Conservation (phyloP, 2,888 invertebrate species). For the Troides aeacus region DNA sequence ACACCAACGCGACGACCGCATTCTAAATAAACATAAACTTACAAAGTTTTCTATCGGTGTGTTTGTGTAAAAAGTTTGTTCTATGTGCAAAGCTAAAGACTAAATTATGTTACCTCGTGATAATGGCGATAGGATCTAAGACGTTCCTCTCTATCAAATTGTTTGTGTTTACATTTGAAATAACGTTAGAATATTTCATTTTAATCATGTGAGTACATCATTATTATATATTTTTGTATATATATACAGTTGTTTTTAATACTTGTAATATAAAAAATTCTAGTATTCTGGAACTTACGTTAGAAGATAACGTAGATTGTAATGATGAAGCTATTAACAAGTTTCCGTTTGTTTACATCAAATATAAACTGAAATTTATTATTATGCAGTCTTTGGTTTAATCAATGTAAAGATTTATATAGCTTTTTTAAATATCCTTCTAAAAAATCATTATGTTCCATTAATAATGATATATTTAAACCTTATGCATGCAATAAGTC, state of each 20-base stretch:
- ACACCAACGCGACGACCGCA: not conserved
- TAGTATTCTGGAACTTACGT: no score
- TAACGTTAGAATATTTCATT: conserved; percentile 16
- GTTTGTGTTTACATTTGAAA: conserved; percentile 3
- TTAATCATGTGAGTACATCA: conserved; percentile 15
- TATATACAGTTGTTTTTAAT: not conserved
- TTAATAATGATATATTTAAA: no score
- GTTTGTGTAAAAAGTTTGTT: not conserved
- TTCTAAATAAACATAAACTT: not conserved
- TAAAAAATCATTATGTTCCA: no score
- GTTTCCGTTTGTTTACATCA: no score
- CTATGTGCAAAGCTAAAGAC: not conserved
- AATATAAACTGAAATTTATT: no score
- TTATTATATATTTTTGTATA: not conserved
- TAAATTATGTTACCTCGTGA: not conserved
- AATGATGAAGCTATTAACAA: no score
- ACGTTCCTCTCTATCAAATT: conserved; percentile 4
- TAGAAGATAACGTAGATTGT: no score
- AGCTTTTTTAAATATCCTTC: no score
- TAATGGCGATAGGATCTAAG: conserved; percentile 13
- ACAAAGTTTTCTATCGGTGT: not conserved
- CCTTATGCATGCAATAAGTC: no score
- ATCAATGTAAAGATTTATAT: no score
- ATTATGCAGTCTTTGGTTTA: no score
- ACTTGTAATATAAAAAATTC: no score